Conservation (phyloP, 1,140 invertebrate genomes). For the Sarcophaga peregrina region DNA sequence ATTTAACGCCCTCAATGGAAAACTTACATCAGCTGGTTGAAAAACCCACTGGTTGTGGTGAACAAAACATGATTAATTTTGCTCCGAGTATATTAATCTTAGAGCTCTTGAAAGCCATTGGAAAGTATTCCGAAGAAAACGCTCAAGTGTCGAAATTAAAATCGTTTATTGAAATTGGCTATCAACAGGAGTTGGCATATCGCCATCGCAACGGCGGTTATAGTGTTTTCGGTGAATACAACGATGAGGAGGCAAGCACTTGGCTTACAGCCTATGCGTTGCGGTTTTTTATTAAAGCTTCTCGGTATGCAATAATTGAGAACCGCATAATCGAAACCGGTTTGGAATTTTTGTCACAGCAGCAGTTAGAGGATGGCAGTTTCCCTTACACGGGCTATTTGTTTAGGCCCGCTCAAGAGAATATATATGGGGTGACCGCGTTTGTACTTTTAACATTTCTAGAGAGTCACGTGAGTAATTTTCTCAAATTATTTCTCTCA, state of each 20-base stretch:
- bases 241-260: neutral
- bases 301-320: neutral
- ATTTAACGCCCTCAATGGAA: conserved; percentile 79
- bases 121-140: conserved; percentile 71
- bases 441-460: neutral
- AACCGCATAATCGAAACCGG: neutral
- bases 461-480: neutral
- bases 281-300: conserved; percentile 76
- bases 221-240: conserved; percentile 84
- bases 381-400: conserved; percentile 9
- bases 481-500: conserved; percentile 18
- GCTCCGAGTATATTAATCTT: conserved; percentile 90
- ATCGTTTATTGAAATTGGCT: conserved; percentile 84
- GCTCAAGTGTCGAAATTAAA: conserved; percentile 77
- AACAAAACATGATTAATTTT: conserved; percentile 95
- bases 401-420: neutral
- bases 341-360: neutral
- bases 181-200: conserved; percentile 90
- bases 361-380: neutral
- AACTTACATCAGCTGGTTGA: conserved; percentile 81
- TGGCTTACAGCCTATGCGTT: conserved; percentile 92
- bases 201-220: conserved; percentile 92
- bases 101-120: conserved; percentile 73
- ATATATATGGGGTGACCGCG: neutral
- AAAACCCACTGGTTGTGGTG: conserved; percentile 91